Percentiles rank a stretch among this genome's conserved stretches.
These are phyloP conservation scores for Diachasma alloeum DNA, from an alignment of 1,140 invertebrate species.

Conservation along the genomic window DNA sequence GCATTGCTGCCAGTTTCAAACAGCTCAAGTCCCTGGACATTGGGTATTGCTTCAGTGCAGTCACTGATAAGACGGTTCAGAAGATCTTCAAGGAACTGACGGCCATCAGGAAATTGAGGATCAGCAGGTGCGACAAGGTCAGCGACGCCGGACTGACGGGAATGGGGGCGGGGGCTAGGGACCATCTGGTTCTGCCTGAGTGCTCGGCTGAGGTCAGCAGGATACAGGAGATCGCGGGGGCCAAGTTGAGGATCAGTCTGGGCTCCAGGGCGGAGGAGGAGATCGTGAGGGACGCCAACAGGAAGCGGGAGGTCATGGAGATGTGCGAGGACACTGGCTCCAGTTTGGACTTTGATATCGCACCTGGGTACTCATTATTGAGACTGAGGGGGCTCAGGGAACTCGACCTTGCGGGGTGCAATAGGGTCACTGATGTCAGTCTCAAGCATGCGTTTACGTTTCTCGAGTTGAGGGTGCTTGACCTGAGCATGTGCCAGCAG, in stretches of 20 bases:
- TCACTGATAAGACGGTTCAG: slow-evolving; percentile 74
- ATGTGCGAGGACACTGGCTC: slow-evolving; percentile 67
- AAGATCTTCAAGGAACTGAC: slow-evolving; percentile 71
- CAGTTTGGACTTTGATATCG: slow-evolving; percentile 23
- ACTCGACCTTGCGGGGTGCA: slow-evolving; percentile 73
- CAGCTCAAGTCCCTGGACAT: slow-evolving; percentile 71
- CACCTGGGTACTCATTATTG: slow-evolving; percentile 66
- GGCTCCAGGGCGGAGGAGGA: slow-evolving; percentile 73
- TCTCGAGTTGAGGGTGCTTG: slow-evolving; percentile 69
- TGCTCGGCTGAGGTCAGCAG: slow-evolving; percentile 36
- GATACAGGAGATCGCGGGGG: slow-evolving; percentile 26
- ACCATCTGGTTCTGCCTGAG: slow-evolving; percentile 9
- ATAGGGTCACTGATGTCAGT: slow-evolving; percentile 75
- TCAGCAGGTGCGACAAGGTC: slow-evolving; percentile 73
- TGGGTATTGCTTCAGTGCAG: slow-evolving; percentile 72
- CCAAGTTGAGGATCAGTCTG: slow-evolving; percentile 66
- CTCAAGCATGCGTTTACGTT: slow-evolving; percentile 74
- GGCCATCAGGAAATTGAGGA: slow-evolving; percentile 68
- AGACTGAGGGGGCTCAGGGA: slow-evolving; percentile 67
- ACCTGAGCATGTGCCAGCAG: slow-evolving; percentile 74
- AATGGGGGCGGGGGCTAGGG: slow-evolving; percentile 54
- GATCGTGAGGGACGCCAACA: slow-evolving; percentile 71
- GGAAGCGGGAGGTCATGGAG: slow-evolving; percentile 70
- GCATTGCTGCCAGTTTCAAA: slow-evolving; percentile 66
- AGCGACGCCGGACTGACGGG: slow-evolving; percentile 74